These are phyloP conservation scores for Palloptera scutellata DNA, from an alignment of 2,888 invertebrate species.

Conservation along the genomic window DNA sequence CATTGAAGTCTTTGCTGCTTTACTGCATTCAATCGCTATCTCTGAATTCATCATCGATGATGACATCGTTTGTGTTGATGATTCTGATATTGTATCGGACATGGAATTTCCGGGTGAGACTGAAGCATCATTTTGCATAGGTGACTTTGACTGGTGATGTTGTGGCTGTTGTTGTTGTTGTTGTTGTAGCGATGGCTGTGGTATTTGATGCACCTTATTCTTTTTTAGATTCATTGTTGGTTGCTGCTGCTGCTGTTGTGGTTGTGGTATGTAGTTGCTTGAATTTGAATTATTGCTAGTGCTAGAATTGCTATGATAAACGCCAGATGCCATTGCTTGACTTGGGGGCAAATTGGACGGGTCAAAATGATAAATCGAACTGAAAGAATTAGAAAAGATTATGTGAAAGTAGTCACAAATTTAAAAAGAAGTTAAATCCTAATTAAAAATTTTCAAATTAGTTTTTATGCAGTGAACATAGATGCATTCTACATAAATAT, in stretches of 20 bases:
- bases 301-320: constrained; percentile 32
- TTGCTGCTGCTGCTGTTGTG: constrained; percentile 38
- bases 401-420: no score
- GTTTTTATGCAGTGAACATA: no score
- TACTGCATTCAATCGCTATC: constrained; percentile 8
- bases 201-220: constrained; percentile 38
- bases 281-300: constrained; percentile 29
- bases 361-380: constrained; percentile 65
- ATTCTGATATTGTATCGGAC: constrained; percentile 50
- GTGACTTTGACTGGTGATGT: constrained; percentile 3
- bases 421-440: no score
- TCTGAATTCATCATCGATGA: constrained; percentile 25
- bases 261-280: constrained; percentile 29
- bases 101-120: constrained; percentile 5
- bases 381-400: constrained; percentile 39
- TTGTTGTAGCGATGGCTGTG: constrained; percentile 31
- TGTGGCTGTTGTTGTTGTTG: constrained; percentile 44
- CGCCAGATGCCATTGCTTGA: constrained; percentile 17
- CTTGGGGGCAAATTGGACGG: constrained; percentile 64
- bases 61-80: constrained; percentile 51
- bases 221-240: constrained; percentile 35
- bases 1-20: no score
- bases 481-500: no score
- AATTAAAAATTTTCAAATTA: no score
- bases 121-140: constrained; percentile 7